Percentiles rank a stretch among this genome's conserved stretches.
Conservation (phyloP, 2,113 vertebrate species). For the Dascyllus trimaculatus region DNA sequence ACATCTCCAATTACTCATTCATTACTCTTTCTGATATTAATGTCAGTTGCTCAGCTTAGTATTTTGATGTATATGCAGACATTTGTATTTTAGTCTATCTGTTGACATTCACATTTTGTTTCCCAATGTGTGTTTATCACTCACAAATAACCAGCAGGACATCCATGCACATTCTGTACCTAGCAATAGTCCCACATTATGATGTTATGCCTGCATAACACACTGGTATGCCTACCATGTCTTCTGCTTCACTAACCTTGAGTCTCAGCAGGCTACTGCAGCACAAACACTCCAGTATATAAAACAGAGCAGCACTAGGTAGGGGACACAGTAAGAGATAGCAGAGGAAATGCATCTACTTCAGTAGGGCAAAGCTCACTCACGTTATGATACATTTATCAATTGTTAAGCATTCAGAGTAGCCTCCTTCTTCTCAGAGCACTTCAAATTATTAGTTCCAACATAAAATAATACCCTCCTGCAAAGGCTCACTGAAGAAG, state of each 20-base stretch:
- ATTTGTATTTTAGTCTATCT: background rate
- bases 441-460: conserved; percentile 30
- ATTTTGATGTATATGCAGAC: too few relatives aligned
- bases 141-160: background rate
- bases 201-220: conserved; percentile 33
- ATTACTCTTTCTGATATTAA: too few relatives aligned
- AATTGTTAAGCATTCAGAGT: conserved; percentile 27
- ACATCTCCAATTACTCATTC: too few relatives aligned
- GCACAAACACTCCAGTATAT: background rate
- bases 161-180: background rate
- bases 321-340: background rate
- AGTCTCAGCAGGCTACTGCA: conserved; percentile 18
- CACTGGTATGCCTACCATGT: conserved; percentile 13
- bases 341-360: background rate
- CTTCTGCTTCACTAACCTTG: conserved; percentile 55
- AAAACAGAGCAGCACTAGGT: background rate
- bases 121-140: too few relatives aligned
- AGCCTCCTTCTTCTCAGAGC: conserved; percentile 13
- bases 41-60: background rate
- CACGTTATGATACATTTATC: conserved; percentile 48
- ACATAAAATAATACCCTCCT: conserved; percentile 29
- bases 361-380: conserved; percentile 2
- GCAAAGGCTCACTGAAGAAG: conserved; percentile 6
- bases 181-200: conserved; percentile 3
- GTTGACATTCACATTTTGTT: too few relatives aligned